Evolutionary conservation across 2,797 vertebrate species (phyloP).

Genomic region (Ceryle rudis): DNA sequence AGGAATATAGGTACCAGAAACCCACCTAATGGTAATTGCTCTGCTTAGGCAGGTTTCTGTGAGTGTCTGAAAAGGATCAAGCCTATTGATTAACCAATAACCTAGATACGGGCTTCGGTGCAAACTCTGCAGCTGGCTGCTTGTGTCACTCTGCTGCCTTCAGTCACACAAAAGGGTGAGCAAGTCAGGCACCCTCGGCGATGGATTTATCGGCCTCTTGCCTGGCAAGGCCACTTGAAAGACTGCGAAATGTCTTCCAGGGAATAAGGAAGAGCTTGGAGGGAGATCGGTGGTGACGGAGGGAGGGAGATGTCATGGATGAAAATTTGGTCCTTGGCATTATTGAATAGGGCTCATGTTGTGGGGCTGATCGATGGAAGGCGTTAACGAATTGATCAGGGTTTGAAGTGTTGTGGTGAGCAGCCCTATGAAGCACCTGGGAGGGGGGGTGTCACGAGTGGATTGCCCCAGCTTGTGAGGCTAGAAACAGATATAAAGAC

Average conservation of each 20-base stretch:
- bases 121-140: neutral
- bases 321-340: neutral
- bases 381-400: neutral
- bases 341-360: neutral
- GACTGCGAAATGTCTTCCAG: neutral
- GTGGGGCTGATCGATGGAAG: neutral
- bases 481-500: rapidly evolving
- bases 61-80: neutral
- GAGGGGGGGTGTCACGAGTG: no score
- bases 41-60: neutral
- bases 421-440: rapidly evolving
- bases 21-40: neutral
- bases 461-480: rapidly evolving
- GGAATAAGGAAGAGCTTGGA: rapidly evolving
- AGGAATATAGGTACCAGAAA: neutral
- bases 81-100: neutral
- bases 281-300: neutral
- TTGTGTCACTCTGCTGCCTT: neutral
- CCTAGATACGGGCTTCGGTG: neutral
- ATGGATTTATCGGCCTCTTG: neutral
- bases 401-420: neutral
- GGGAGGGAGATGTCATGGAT: neutral
- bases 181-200: neutral
- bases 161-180: neutral
- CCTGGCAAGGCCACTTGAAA: neutral